Base-by-base conservation (phyloP, 2,113 vertebrate genomes). In the Scolopax mira region DNA sequence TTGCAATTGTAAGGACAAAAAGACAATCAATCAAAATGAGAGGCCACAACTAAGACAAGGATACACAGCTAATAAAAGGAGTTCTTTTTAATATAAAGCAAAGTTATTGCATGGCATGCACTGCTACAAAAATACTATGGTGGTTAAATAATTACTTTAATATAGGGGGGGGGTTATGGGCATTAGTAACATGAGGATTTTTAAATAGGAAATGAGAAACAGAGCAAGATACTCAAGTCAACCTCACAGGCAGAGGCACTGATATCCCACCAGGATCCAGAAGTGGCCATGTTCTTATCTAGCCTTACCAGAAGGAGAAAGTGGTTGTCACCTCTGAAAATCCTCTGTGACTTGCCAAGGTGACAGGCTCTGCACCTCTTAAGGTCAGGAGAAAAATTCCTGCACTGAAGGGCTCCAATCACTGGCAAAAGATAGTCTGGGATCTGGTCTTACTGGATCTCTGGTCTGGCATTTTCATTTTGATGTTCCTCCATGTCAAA, bases 111-210 rank as follows among this genome's bases (percentile, higher is more conserved):
- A n/a, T 30, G 24, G 46, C 15, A 51, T 48, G 3, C 6, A 39
- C 24, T 60, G 31, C 31, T 58, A 69, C 17, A 72, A 77, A 77
- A 93, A 74, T 57, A 55, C 13, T 33, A 4, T 37, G 35, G 28
- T 60, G 27, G 22, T 81, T 69, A 88, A 79, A 8, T 11, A 4
- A 42, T 51, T 52, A 23, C 55, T 79, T 54, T 65, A 61, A n/a
- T 28, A 25, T 8, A 28, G 22, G 0, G 8, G 0, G 8, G 1
- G 2, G 3, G 27, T 70, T 67, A 69, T 2, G 4, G 13, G 41
- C 14, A 15, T 61, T 37, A 39, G 12, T 33, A 57, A 30, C 11
- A 39, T 12, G 6, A 9, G 3, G 11, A 64, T 72, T 84, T 77
- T 80, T 19, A 80, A 82, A n/a, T 35, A 8, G 7, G 11, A 69